Base-by-base conservation (phyloP, 2,797 vertebrate species). In the Meriones psammophilus region DNA sequence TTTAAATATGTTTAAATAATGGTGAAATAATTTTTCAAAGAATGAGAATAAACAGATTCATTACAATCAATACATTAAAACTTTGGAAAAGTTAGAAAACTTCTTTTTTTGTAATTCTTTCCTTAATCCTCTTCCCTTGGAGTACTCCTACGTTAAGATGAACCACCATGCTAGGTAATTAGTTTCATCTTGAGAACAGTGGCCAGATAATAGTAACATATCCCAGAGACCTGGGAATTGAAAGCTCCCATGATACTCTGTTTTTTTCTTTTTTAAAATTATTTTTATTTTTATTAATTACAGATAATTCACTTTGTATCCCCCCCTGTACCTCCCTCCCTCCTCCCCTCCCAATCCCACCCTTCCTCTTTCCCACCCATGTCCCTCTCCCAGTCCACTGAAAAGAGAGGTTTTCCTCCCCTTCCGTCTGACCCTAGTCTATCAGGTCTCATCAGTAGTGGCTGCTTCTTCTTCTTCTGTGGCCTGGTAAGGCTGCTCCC, bases 121-220 rank as follows among this genome's bases (percentile, higher is more conserved):
- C n/a, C n/a, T 26, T 58, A 54, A 8, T 87, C 74, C 42, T 94
- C 54, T 86, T 1, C 30, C 9, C 54, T 42, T 71, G 56, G n/a
- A 97, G 62, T 73, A 42, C 96, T 95, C 93, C 56, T 26, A 62
- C 28, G 33, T 81, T 66, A 92, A 60, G n/a, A 62, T 86, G 88
- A 83, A 92, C 50, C 91, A 74, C 81, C 95, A 60, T 28, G 20
- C 54, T 39, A 90, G 12, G 39, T 88, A 95, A 95, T 91, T 96
- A 94, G 33, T 94, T 76, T 83, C 73, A 64, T 93, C 64, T 94
- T 92, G 80, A 36, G 89, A 97, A 91, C 2, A 14, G 58, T 88
- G 96, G 54, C 62, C 74, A 87, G 84, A 94, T 96, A 81, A 94
- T 90, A 94, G 54, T 36, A 73, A 13, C 28, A 69, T 84, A 46